Evolutionary conservation across 2,888 invertebrate species (phyloP).

Genomic region (Smittia aterrima): DNA sequence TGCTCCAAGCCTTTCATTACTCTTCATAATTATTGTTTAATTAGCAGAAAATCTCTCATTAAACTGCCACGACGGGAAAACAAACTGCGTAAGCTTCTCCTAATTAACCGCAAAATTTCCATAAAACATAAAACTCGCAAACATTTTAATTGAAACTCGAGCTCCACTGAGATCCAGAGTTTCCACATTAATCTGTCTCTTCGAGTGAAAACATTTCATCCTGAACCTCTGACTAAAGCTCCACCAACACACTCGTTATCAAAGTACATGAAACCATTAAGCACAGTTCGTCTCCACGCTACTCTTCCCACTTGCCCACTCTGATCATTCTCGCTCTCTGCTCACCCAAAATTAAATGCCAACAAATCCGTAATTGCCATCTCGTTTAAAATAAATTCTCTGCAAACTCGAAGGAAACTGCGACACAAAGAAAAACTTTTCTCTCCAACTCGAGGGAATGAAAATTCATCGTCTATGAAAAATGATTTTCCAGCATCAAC

Average conservation of each 20-base stretch:
- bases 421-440: neutral
- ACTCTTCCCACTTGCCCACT: neutral
- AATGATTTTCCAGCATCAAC: neutral
- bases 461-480: neutral
- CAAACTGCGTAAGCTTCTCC: slow-evolving; percentile 7
- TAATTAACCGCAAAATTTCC: slow-evolving; percentile 39
- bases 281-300: slow-evolving; percentile 7
- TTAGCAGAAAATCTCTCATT: slow-evolving; percentile 35
- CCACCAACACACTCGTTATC: slow-evolving; percentile 27
- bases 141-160: slow-evolving; percentile 38
- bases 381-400: slow-evolving; percentile 33
- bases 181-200: neutral
- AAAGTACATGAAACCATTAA: slow-evolving; percentile 42
- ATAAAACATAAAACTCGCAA: slow-evolving; percentile 23
- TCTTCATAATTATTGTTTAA: slow-evolving; percentile 39
- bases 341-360: slow-evolving; percentile 40
- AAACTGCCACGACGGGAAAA: slow-evolving; percentile 20
- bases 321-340: slow-evolving; percentile 16
- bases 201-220: neutral
- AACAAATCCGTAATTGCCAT: slow-evolving; percentile 41
- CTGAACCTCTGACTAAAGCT: neutral
- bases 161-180: neutral
- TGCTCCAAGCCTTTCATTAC: slow-evolving; percentile 10
- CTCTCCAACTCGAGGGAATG: neutral
- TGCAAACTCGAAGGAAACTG: neutral